Evolutionary conservation across 2,113 vertebrate species (phyloP).

Genomic region (Setophaga coronata): DNA sequence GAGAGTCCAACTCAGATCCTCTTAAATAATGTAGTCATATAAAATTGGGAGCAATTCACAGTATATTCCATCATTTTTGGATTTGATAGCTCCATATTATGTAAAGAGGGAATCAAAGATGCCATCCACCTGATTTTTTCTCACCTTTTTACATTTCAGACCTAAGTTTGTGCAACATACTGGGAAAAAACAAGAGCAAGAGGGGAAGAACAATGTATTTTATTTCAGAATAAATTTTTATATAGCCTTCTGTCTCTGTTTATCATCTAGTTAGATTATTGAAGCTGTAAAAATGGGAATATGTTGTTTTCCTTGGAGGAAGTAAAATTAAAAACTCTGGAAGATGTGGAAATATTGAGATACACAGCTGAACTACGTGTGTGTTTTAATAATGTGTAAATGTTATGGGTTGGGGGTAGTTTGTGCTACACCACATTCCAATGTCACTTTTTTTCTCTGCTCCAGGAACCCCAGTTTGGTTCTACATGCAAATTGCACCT

Average conservation of each 20-base stretch:
- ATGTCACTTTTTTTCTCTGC: not conserved
- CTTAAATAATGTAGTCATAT: not conserved
- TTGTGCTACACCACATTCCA: not conserved
- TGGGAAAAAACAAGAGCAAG: not conserved
- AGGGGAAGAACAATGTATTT: not conserved
- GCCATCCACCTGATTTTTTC: not conserved
- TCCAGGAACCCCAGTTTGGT: conserved; percentile 95
- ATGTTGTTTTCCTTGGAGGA: not conserved
- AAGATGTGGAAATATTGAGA: not conserved
- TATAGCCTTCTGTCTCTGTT: not conserved
- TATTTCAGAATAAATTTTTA: not conserved
- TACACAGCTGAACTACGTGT: not conserved
- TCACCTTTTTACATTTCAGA: not conserved
- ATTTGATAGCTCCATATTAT: not conserved
- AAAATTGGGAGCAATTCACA: not conserved
- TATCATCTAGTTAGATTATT: not conserved
- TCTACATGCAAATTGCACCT: conserved; percentile 98
- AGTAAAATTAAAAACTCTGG: not conserved
- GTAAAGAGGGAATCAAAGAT: not conserved
- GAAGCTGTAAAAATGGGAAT: not conserved
- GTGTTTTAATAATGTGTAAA: not conserved
- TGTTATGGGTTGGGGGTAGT: not conserved
- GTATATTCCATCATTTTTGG: not conserved
- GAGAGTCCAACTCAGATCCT: not conserved
- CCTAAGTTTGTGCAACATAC: not conserved